phyloP scores from a whole-genome alignment of 1,140 invertebrate genomes.

The Bombus waltoni region DNA sequence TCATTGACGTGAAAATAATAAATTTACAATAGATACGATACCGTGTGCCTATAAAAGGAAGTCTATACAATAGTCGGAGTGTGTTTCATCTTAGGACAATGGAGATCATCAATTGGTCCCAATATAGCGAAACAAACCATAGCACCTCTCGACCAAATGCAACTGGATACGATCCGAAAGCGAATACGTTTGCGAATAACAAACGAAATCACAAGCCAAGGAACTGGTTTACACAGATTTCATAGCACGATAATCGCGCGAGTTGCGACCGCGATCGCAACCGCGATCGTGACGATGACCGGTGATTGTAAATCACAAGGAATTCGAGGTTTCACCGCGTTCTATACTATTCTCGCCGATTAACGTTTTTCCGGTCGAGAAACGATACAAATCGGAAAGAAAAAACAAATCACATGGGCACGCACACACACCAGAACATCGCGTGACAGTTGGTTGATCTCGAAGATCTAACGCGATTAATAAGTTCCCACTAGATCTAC shows the following conservation, averaged over 20 bases:
- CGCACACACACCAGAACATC: neutral
- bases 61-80: neutral
- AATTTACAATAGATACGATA: neutral
- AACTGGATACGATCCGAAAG: too few species aligned
- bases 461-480: neutral
- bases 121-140: neutral
- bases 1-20: neutral
- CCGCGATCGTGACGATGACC: neutral
- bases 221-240: constrained; percentile 9
- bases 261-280: neutral
- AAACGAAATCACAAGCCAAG: neutral
- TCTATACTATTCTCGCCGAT: neutral
- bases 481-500: neutral
- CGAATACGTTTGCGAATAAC: neutral
- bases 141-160: too few species aligned
- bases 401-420: neutral
- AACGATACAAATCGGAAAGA: neutral
- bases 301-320: constrained; percentile 5
- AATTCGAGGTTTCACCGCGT: neutral
- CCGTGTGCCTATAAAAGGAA: neutral
- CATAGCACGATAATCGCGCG: neutral
- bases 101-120: neutral
- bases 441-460: neutral
- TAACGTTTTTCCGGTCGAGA: neutral
- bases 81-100: neutral